Conservation (phyloP, 2,797 vertebrate species). For the Falco rusticolus region DNA sequence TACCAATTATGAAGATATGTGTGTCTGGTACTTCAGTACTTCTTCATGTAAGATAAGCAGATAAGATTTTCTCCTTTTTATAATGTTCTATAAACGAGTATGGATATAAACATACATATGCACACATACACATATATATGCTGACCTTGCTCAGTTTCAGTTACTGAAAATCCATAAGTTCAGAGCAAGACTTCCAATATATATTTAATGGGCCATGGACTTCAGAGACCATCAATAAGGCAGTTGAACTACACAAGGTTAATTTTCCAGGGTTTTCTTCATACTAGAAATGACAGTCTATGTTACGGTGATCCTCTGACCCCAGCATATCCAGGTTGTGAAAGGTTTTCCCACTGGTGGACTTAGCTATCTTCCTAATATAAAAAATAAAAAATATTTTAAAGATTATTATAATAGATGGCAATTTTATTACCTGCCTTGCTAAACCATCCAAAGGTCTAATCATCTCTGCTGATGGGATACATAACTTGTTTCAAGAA, state of each 20-base stretch:
- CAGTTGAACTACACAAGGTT: neutral
- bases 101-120: neutral
- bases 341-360: neutral
- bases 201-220: neutral
- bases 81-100: neutral
- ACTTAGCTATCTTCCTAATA: neutral
- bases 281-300: neutral
- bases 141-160: neutral
- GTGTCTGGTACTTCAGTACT: neutral
- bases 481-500: neutral
- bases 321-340: neutral
- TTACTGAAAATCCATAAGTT: neutral
- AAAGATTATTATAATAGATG: neutral
- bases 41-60: neutral
- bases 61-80: neutral
- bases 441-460: neutral
- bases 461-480: neutral
- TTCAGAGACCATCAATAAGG: neutral
- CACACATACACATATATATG: neutral
- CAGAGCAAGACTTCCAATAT: neutral
- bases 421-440: neutral
- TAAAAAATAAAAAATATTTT: neutral
- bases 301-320: neutral
- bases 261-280: neutral
- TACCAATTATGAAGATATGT: neutral